Evolutionary conservation across 1,140 invertebrate species (phyloP).

Genomic region (Leguminivora glycinivorella): DNA sequence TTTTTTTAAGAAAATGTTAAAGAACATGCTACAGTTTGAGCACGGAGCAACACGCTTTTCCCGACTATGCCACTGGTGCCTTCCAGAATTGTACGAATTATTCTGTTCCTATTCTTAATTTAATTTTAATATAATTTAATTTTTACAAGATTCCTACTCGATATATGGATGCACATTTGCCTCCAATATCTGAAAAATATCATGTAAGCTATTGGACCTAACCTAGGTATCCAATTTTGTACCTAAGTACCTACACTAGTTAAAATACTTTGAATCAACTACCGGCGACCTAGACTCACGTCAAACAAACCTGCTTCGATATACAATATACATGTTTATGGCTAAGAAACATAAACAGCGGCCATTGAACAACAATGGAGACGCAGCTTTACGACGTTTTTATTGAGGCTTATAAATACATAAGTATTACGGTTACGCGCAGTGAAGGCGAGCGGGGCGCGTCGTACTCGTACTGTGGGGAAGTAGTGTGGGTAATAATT

Average conservation of each 20-base stretch:
- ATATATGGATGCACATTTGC: too few relatives aligned
- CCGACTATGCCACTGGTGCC: too few relatives aligned
- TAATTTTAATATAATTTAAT: too few relatives aligned
- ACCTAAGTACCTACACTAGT: not conserved
- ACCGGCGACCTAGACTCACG: not conserved
- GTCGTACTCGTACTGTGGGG: not conserved
- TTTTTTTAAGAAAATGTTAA: too few relatives aligned
- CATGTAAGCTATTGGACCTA: too few relatives aligned
- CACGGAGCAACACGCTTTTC: too few relatives aligned
- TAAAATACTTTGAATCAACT: not conserved
- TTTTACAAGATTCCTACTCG: too few relatives aligned
- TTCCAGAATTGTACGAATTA: too few relatives aligned
- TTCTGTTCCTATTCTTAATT: too few relatives aligned
- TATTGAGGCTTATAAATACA: slow-evolving; percentile 37
- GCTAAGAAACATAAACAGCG: slow-evolving; percentile 23
- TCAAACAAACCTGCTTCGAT: not conserved
- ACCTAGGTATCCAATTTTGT: too few relatives aligned
- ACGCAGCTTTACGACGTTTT: slow-evolving; percentile 40
- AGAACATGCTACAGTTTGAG: too few relatives aligned
- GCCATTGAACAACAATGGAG: slow-evolving; percentile 37
- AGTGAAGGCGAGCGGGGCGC: not conserved
- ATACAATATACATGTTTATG: slow-evolving; percentile 15
- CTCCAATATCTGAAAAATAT: not conserved
- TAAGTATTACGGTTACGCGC: slow-evolving; percentile 33
- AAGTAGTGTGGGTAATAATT: too few relatives aligned